Base-by-base conservation (phyloP, 2,113 vertebrate species). In the Pachyramphus minor region DNA sequence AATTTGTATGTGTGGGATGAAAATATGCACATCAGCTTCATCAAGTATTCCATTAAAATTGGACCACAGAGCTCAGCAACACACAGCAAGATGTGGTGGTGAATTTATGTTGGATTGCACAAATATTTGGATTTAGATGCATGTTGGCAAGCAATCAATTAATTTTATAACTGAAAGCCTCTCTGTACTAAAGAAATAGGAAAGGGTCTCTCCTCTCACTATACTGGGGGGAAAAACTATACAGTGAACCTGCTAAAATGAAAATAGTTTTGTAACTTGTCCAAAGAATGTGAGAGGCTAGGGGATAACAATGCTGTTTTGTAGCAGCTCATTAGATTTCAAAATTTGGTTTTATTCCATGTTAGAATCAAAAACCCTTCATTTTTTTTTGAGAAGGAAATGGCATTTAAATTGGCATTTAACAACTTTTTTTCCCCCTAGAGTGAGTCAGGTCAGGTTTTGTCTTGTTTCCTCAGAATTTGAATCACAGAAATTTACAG, bases 21-120 rank as follows among this genome's bases (percentile, higher is more conserved):
- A 96, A 95, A 95, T 62, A 91, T 56, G 69, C 58, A 77, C 84
- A 89, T 77, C 53, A 83, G 35, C 53, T 94, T 95, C 74, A 93
- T 95, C 77, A 89, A 77, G 30, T 87, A 83, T 95, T 95, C 84
- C 42, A 63, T 93, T 95, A 94, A 94, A 94, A 77, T 44, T 73
- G 55, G 45, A 92, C 90, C 52, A 62, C 37, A 59, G 45, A 87
- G 35, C 77, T 94, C 89, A 91, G 63, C 3, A 6, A 79, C 53
- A 68, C 58, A 68, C 14, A 79, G 52, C 22, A 78, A 95, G 37
- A 45, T 78, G 45, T 0, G 0, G 56, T 72, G 45, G 21, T 79
- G 33, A 91, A 92, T 94, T 96, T 93, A 59, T 86, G 64, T 71
- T 69, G 83, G 71, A 62, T 71, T 87, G 66, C 24, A 82, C 11